Base-by-base conservation (phyloP, 2,797 vertebrate species). In the Odontamblyopus lacepedii region DNA sequence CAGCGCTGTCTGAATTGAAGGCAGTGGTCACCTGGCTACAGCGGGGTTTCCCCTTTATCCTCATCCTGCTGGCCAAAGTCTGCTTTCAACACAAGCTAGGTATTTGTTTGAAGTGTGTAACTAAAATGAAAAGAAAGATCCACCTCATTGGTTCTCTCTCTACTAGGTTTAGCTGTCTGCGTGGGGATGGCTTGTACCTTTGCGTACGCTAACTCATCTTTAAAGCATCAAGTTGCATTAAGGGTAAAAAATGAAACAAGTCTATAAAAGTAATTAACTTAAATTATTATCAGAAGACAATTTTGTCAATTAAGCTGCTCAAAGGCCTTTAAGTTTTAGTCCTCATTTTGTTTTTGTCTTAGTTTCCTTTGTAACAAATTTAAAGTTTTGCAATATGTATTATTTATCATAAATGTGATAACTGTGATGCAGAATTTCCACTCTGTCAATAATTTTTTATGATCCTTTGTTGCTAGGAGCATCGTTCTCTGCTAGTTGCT, bases 41-140 rank as follows among this genome's bases (percentile, higher is more conserved):
- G 93, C 97, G 96, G 32, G 98, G 97, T 4, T 96, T 99, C 38
- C 98, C 98, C 4, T 99, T 99, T 87, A 97, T 99, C 84, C 91
- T 99, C 65, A 98, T 99, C 67, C 95, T 99, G 57, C 91, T 99
- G 76, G 95, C 95, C 68, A 99, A 99, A 93, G 94, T 98, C 80
- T 99, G 98, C 87, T 99, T 99, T 88, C 97, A 99, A 84, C 98
- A 99, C 81, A 98, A 98, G 77, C 94, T 99, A 1, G 98, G 98
- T 98, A 92, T 19, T 27, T 7, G 3, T 66, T 87, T 0, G 4
- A 51, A 57, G 15, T 65, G 32, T 50, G 15, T 29, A 18, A 50
- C n/a, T 63, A 7, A 44, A 27, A 51, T 5, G 7, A 66, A 16
- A 29, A 50, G n/a, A 51, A 66, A 27, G 23, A 3, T 27, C 38